phyloP scores from a whole-genome alignment of 2,888 invertebrate genomes.

The Dicyrtomina minuta region DNA sequence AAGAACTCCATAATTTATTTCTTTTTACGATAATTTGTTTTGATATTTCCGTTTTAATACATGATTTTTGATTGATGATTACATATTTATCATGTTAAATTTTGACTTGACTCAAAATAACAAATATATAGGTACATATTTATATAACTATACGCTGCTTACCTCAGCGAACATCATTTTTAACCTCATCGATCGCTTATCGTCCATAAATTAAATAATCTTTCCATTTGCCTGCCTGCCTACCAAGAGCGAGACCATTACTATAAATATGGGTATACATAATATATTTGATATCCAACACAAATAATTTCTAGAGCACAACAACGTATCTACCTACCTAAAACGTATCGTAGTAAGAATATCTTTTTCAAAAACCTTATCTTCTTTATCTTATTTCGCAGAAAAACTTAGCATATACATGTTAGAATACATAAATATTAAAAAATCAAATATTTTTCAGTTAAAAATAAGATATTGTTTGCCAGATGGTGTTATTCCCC shows the following conservation, averaged over 20 bases:
- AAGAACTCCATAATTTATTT: constrained; percentile 5
- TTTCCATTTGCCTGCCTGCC: not conserved
- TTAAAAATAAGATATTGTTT: too few species aligned
- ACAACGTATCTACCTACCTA: not conserved
- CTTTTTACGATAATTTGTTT: constrained; percentile 9
- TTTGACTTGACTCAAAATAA: constrained; percentile 20
- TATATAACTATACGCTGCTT: constrained; percentile 16
- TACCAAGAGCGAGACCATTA: constrained; percentile 14
- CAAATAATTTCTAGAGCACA: constrained; percentile 1
- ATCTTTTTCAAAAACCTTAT: too few species aligned
- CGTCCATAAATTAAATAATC: constrained; percentile 14
- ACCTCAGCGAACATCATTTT: not conserved
- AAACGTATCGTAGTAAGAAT: too few species aligned
- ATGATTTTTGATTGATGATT: constrained; percentile 1
- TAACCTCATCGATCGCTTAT: not conserved
- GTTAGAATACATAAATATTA: too few species aligned
- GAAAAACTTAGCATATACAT: too few species aligned
- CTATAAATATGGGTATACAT: not conserved
- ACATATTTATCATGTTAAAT: constrained; percentile 13
- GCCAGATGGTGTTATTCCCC: too few species aligned
- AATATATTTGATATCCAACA: constrained; percentile 1
- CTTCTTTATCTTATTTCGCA: too few species aligned
- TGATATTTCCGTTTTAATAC: constrained; percentile 18
- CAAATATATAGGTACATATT: constrained; percentile 21
- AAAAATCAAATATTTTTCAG: too few species aligned